A percentile compares a stretch with the other conserved stretches of the same genome.
phyloP scores from a whole-genome alignment of 2,888 invertebrate genomes.

The Aethes cnicana region DNA sequence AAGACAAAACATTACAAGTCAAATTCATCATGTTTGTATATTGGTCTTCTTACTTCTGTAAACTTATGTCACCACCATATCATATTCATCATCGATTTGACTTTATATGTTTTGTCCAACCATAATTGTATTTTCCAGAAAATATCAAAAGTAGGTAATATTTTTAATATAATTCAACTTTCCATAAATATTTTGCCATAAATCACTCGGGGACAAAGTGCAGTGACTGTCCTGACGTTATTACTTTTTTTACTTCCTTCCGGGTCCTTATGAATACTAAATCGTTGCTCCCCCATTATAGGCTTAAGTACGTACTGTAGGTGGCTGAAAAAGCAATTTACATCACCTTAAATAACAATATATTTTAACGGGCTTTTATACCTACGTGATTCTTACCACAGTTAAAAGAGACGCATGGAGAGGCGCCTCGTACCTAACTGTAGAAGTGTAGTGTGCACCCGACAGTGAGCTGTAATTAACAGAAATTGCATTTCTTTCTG shows the following conservation, averaged over 20 bases:
- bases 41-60: no score
- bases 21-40: no score
- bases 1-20: no score
- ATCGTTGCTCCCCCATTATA: slow-evolving; percentile 47
- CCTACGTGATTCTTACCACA: slow-evolving; percentile 5
- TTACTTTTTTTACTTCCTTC: slow-evolving; percentile 64
- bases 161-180: not conserved
- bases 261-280: slow-evolving; percentile 63
- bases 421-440: slow-evolving; percentile 9
- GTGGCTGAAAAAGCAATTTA: slow-evolving; percentile 61
- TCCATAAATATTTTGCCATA: slow-evolving; percentile 34
- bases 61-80: no score
- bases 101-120: not conserved
- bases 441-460: slow-evolving; percentile 9
- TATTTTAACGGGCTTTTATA: slow-evolving; percentile 35
- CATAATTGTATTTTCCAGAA: no score
- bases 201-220: slow-evolving; percentile 42
- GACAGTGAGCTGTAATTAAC: slow-evolving; percentile 16
- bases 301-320: slow-evolving; percentile 48
- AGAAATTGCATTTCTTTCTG: slow-evolving; percentile 13
- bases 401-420: slow-evolving; percentile 4
- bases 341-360: slow-evolving; percentile 44
- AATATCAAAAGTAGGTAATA: no score
- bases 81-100: not conserved
- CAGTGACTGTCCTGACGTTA: slow-evolving; percentile 53